Conservation (phyloP, 2,797 vertebrate genomes). For the Tokudaia tokunoshimensis region DNA sequence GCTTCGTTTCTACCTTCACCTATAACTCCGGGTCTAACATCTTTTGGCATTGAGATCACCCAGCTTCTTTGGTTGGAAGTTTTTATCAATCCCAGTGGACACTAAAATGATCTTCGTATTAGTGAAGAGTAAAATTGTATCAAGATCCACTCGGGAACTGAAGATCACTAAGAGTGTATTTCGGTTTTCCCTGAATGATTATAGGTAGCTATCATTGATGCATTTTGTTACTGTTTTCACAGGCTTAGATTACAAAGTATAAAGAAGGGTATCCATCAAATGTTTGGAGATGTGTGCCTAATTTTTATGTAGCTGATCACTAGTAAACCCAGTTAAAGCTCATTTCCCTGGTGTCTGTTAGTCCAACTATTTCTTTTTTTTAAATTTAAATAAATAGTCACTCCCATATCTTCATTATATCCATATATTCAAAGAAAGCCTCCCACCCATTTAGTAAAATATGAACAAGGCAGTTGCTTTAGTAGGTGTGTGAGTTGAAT, state of each 20-base stretch:
- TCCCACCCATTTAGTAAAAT: conserved; percentile 20
- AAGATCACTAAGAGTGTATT: not conserved
- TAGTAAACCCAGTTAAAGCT: conserved; percentile 17
- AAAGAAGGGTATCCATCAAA: not conserved
- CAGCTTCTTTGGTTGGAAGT: not conserved
- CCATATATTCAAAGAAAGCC: conserved; percentile 27
- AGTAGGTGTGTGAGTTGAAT: not conserved
- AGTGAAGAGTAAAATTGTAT: not conserved
- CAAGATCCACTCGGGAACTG: not conserved
- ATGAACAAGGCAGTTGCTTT: conserved; percentile 42
- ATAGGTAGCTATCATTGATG: not conserved
- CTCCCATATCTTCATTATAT: not conserved
- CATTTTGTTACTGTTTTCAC: conserved; percentile 13
- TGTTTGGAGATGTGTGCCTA: not conserved
- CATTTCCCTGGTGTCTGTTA: not conserved
- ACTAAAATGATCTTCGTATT: not conserved
- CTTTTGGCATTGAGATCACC: not conserved
- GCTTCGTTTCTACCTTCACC: not conserved
- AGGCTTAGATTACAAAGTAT: not conserved
- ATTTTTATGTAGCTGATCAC: conserved; percentile 1
- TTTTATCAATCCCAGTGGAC: not conserved
- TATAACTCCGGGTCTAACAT: not conserved
- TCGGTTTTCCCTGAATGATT: not conserved
- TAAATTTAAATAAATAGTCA: conserved; percentile 45
- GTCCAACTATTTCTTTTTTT: not conserved